Base-by-base conservation (phyloP, 1,140 invertebrate species). In the Drosophila suzukii region DNA sequence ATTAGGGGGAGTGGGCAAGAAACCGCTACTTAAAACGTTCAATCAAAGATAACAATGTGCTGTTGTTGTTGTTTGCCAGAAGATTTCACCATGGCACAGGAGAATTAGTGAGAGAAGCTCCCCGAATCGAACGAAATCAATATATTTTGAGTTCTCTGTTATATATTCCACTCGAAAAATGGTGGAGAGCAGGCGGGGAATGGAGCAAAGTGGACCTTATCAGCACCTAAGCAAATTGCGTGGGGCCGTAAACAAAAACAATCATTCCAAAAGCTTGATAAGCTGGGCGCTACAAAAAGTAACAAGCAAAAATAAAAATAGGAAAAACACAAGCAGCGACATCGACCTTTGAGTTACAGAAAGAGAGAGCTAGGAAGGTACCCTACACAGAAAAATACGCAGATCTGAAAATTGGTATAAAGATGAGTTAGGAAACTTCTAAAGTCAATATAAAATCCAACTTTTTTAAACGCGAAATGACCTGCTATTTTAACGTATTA, bases 181-280 rank as follows among this genome's bases (percentile, higher is more conserved):
- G 43, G 17, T 43, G 10, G 17, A 44, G 43, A 20, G 17, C 5
- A n/a, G 4, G 20, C 11, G 44, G 44, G 17, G 44, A 54, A 54
- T 34, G 30, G 12, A n/a, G 20, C 34, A 15, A 36, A 27, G 41
- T 30, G 38, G n/a, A 5, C 49, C 74, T 86, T 86, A 86, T 85
- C 81, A 74, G 43, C 60, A 62, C 54, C 78, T 78, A 65, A 75
- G 70, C 83, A 66, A 78, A 82, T 86, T 86, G 82, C 82, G 82
- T 85, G 82, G 73, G 58, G 73, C 60, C 71, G 83, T 79, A 88
- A 88, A 88, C 83, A 86, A 83, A 73, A 88, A 79, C 83, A 83
- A 85, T 72, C 63, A 56, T 67, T 77, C 43, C 50, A 62, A 53
- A 39, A 56, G 60, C 72, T 47, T 66, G 63, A 77, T 67, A 78